Percentiles rank a stretch among this genome's conserved stretches.
These are phyloP conservation scores for Salarias fasciatus DNA, from an alignment of 2,797 vertebrate species.

Conservation along the genomic window DNA sequence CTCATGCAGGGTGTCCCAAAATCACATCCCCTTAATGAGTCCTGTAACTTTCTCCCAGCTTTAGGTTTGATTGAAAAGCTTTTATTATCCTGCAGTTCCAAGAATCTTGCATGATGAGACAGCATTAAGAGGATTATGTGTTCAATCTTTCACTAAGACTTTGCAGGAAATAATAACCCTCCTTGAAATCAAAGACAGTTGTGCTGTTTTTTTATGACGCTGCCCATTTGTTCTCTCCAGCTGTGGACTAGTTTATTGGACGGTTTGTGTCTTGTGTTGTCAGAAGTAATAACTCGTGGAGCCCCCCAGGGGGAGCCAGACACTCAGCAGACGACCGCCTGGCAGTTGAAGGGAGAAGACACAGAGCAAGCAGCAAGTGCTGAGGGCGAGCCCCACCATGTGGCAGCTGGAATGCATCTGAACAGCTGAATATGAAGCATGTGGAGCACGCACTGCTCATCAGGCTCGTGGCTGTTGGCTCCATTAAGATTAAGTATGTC, in stretches of 20 bases:
- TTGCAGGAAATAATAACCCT: constrained; percentile 5
- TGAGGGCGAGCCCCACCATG: constrained; percentile 72
- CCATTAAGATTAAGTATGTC: constrained; percentile 11
- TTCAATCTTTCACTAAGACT: constrained; percentile 20
- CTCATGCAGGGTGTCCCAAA: neutral
- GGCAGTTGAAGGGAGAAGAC: constrained; percentile 14
- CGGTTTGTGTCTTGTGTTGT: constrained; percentile 26
- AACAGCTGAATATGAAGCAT: constrained; percentile 41
- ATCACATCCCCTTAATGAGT: constrained; percentile 23
- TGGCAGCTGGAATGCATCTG: constrained; percentile 67
- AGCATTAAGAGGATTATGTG: constrained; percentile 3
- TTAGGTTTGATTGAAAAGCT: neutral
- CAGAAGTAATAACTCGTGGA: constrained; percentile 66
- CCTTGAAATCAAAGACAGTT: constrained; percentile 4
- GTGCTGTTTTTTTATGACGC: constrained; percentile 16
- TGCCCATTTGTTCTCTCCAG: constrained; percentile 39
- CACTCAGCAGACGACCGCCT: constrained; percentile 55
- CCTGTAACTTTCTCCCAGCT: constrained; percentile 20
- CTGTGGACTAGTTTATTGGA: constrained; percentile 47
- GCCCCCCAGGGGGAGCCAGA: constrained; percentile 75
- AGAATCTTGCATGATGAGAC: neutral
- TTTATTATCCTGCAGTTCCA: constrained; percentile 24
- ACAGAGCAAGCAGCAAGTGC: constrained; percentile 34
- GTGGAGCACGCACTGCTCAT: constrained; percentile 30
- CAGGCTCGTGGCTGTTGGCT: constrained; percentile 2